Conservation (phyloP, 2,113 vertebrate species). For the Pygoscelis adeliae region DNA sequence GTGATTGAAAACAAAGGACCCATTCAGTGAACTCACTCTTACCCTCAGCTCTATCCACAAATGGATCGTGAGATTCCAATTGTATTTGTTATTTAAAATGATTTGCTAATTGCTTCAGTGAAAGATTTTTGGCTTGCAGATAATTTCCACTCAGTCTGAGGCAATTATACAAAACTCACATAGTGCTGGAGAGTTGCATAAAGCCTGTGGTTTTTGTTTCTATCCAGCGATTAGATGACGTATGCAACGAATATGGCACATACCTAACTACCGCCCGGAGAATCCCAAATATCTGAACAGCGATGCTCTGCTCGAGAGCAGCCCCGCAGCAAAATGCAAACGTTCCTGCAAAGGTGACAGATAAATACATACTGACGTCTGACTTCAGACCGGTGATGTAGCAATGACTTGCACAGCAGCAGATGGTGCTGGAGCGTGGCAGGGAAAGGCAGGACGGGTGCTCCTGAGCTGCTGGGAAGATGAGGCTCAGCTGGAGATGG, state of each 20-base stretch:
- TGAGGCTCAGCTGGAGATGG: background rate
- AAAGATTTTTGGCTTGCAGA: conserved; percentile 34
- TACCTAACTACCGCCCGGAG: background rate
- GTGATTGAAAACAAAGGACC: conserved; percentile 1
- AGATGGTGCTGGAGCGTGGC: background rate
- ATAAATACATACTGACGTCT: fast-evolving
- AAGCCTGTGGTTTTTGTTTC: background rate
- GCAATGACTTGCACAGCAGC: background rate
- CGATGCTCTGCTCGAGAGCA: background rate
- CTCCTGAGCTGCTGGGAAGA: background rate
- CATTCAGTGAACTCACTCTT: background rate
- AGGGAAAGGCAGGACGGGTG: background rate
- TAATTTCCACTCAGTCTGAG: background rate
- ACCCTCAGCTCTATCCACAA: background rate
- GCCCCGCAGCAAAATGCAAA: background rate
- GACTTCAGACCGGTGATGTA: fast-evolving
- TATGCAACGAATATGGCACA: background rate
- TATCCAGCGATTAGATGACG: background rate
- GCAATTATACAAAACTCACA: background rate
- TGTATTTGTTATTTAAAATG: conserved; percentile 23
- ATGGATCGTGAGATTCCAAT: background rate
- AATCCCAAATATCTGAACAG: background rate
- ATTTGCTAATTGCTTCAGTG: conserved; percentile 46
- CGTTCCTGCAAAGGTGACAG: background rate
- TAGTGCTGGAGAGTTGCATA: background rate